phyloP scores from a whole-genome alignment of 1,140 invertebrate genomes.

The Ceratosolen fusciceps region DNA sequence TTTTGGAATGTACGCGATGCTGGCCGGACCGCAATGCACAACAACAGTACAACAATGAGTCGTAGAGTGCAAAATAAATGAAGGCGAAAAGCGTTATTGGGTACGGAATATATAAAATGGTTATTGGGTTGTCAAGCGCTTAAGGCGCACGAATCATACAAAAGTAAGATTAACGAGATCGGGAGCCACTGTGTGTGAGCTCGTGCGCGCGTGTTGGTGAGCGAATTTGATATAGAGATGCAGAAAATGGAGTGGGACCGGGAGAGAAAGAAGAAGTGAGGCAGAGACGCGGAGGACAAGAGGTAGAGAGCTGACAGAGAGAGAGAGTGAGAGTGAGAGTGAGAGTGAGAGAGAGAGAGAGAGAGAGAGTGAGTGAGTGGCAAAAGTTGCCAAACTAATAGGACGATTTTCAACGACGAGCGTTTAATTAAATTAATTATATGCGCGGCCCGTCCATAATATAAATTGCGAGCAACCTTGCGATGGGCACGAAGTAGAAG shows the following conservation, averaged over 20 bases:
- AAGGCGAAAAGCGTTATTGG: slow-evolving; percentile 21
- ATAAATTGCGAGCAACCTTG: slow-evolving; percentile 68
- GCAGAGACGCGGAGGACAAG: no score
- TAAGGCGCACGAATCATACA: neutral
- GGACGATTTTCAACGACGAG: slow-evolving; percentile 68
- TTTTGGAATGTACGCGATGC: slow-evolving; percentile 53
- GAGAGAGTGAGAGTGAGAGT: neutral
- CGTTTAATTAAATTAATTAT: slow-evolving; percentile 73
- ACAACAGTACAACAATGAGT: slow-evolving; percentile 51
- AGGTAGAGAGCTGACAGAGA: neutral
- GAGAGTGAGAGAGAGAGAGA: neutral
- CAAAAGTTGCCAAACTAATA: slow-evolving; percentile 70
- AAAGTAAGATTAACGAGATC: neutral
- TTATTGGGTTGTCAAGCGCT: slow-evolving; percentile 33
- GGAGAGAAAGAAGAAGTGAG: no score
- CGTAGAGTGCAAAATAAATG: slow-evolving; percentile 52
- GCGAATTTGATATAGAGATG: neutral
- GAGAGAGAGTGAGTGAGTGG: slow-evolving; percentile 48
- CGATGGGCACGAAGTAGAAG: slow-evolving; percentile 49
- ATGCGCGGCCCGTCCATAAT: slow-evolving; percentile 67
- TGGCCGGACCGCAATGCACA: slow-evolving; percentile 44
- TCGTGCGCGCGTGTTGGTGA: no score
- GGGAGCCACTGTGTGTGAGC: neutral
- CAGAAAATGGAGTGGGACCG: neutral
- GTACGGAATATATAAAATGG: slow-evolving; percentile 3